Conservation (phyloP, 2,888 invertebrate genomes). For the Julus scandinavius region DNA sequence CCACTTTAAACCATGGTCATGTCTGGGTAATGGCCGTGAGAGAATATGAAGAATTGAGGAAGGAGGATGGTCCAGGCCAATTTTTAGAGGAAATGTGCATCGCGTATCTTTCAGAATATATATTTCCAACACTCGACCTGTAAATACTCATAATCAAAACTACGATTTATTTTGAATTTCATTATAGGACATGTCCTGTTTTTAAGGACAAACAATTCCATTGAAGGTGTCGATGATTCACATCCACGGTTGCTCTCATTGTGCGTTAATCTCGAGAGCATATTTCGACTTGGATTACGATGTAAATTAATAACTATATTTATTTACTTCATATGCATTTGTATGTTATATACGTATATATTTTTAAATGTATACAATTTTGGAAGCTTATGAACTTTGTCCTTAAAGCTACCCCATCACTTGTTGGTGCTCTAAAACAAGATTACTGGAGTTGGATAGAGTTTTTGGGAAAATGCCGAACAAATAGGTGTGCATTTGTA, state of each 20-base stretch:
- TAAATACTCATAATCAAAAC: too few relatives aligned
- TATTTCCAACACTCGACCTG: too few relatives aligned
- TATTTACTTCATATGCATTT: constrained; percentile 64
- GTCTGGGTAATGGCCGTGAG: too few relatives aligned
- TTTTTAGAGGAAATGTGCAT: too few relatives aligned
- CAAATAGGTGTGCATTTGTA: constrained; percentile 11
- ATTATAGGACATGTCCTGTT: constrained; percentile 23
- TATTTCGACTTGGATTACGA: constrained; percentile 71
- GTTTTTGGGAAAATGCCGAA: constrained; percentile 42
- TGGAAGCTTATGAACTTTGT: neutral
- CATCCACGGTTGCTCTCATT: constrained; percentile 68
- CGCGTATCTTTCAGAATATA: too few relatives aligned
- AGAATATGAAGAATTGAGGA: too few relatives aligned
- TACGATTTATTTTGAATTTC: neutral
- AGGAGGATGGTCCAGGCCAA: too few relatives aligned
- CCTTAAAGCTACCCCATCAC: constrained; percentile 62
- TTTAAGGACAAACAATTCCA: neutral
- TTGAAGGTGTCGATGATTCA: constrained; percentile 66
- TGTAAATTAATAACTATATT: constrained; percentile 64
- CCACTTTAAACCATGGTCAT: too few relatives aligned
- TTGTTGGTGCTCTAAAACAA: constrained; percentile 57
- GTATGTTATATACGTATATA: neutral
- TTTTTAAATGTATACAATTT: neutral
- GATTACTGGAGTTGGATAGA: constrained; percentile 59
- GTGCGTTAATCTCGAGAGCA: constrained; percentile 71